These are phyloP conservation scores for Crocallis elinguaria DNA, from an alignment of 2,888 invertebrate species.

Conservation along the genomic window DNA sequence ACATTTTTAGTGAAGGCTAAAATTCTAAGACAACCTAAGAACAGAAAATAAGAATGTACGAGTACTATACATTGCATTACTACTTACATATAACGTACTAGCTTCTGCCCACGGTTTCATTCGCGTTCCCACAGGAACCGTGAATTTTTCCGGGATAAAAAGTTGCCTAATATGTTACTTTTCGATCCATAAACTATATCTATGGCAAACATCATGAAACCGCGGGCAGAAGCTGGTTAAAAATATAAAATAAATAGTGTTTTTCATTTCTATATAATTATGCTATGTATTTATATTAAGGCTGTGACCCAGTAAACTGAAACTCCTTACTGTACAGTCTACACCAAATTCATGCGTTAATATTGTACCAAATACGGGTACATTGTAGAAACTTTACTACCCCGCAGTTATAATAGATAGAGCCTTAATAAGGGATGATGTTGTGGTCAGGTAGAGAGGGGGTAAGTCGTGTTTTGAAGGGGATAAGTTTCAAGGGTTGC, in stretches of 20 bases:
- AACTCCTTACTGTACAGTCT: too few relatives aligned
- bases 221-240: too few relatives aligned
- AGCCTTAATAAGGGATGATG: slow-evolving; percentile 31
- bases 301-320: too few relatives aligned
- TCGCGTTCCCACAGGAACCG: too few relatives aligned
- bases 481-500: slow-evolving; percentile 13
- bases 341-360: neutral
- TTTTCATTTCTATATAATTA: neutral
- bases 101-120: too few relatives aligned
- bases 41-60: too few relatives aligned
- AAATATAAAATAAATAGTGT: neutral
- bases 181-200: too few relatives aligned
- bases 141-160: too few relatives aligned
- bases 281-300: neutral
- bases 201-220: too few relatives aligned
- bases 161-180: too few relatives aligned
- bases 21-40: neutral
- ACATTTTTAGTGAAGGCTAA: neutral
- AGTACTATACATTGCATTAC: too few relatives aligned
- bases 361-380: neutral
- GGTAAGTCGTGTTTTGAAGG: neutral
- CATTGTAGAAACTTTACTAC: slow-evolving; percentile 19
- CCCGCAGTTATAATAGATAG: slow-evolving; percentile 27
- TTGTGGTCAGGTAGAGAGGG: slow-evolving; percentile 19
- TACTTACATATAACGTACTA: too few relatives aligned